A percentile compares a stretch with the other conserved stretches of the same genome.
phyloP scores from a whole-genome alignment of 1,140 invertebrate genomes.

The Pseudomyrmex flavicornis region DNA sequence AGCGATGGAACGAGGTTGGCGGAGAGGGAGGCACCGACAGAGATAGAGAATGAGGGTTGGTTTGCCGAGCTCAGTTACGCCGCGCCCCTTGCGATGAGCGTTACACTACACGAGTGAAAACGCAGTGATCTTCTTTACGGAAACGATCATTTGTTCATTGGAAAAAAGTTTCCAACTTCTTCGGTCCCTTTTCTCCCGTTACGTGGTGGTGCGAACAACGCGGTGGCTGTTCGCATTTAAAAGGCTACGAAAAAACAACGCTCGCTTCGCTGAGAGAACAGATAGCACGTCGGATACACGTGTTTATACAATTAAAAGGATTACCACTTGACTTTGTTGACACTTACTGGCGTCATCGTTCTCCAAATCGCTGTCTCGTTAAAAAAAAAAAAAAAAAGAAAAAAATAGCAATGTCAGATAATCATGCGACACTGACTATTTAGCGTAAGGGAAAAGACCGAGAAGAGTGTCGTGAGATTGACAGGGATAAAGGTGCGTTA shows the following conservation, averaged over 20 bases:
- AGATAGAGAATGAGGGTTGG: conserved; percentile 74
- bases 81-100: conserved; percentile 84
- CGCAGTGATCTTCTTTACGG: conserved; percentile 45
- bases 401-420: not conserved
- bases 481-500: not conserved
- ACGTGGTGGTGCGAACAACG: conserved; percentile 22
- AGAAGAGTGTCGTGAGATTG: not conserved
- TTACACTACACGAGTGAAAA: conserved; percentile 72
- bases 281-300: conserved; percentile 32
- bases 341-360: not conserved
- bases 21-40: conserved; percentile 54
- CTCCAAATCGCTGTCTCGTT: not conserved
- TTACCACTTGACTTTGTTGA: not conserved
- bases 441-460: not conserved
- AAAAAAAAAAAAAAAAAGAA: not conserved
- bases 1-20: conserved; percentile 29
- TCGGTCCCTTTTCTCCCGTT: not conserved
- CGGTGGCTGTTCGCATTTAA: not conserved
- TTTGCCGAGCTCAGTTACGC: conserved; percentile 81
- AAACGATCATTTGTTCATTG: not conserved
- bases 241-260: not conserved
- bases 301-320: conserved; percentile 35
- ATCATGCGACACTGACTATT: conserved; percentile 11
- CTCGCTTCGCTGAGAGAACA: not conserved
- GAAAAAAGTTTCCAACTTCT: not conserved